Conservation (phyloP, 2,797 vertebrate genomes). For the Sebastes glaucus region DNA sequence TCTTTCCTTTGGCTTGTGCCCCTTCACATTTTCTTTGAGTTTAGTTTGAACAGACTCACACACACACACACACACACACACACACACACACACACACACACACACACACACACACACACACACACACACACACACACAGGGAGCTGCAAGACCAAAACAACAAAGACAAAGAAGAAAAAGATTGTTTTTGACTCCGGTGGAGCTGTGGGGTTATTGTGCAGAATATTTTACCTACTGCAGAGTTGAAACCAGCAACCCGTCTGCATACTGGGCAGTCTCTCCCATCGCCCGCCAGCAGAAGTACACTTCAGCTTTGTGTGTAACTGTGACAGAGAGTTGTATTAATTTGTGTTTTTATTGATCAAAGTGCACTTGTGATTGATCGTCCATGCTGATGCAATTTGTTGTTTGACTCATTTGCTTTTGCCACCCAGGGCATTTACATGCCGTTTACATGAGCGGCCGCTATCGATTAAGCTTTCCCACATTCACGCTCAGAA, state of each 20-base stretch:
- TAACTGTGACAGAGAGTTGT: not conserved
- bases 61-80: not conserved
- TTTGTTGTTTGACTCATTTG: slow-evolving; percentile 35
- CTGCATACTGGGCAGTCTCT: not conserved
- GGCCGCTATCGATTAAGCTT: slow-evolving; percentile 32
- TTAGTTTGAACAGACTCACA: not conserved
- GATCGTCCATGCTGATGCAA: not conserved
- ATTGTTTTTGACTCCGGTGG: not conserved
- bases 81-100: not conserved
- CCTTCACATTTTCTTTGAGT: not conserved
- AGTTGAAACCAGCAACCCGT: not conserved
- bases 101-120: not conserved
- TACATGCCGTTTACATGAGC: slow-evolving; percentile 5
- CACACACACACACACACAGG: not conserved
- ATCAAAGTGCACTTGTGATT: slow-evolving; percentile 6
- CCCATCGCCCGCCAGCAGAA: not conserved
- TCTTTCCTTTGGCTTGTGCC: too few relatives aligned
- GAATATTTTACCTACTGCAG: not conserved
- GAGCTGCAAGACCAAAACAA: not conserved
- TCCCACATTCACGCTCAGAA: slow-evolving; percentile 32
- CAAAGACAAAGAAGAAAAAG: not conserved
- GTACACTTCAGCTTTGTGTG: not conserved
- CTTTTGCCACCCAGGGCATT: not conserved
- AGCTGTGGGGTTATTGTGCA: not conserved
- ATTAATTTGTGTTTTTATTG: slow-evolving; percentile 17